Conservation (phyloP, 2,113 vertebrate species). For the Aphelocoma coerulescens region DNA sequence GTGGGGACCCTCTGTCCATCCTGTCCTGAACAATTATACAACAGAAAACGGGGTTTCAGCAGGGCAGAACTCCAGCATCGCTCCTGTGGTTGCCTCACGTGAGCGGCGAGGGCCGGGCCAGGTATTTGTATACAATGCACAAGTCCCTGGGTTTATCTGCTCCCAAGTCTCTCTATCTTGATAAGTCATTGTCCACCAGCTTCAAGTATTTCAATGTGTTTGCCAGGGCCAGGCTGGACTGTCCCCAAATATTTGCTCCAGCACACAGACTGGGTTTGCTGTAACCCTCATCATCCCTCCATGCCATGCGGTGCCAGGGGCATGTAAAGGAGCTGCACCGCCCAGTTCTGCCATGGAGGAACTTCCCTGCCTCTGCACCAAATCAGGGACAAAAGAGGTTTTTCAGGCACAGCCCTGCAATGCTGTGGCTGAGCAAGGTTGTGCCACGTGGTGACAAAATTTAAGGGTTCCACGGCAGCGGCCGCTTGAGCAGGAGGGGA, state of each 20-base stretch:
- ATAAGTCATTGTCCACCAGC: not conserved
- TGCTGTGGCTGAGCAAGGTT: not conserved
- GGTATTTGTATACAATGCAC: slow-evolving; percentile 35
- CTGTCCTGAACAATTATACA: not conserved
- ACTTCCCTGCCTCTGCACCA: not conserved
- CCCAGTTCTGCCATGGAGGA: not conserved
- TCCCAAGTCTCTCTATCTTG: not conserved
- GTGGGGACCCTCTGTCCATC: not conserved
- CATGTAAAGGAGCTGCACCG: not conserved
- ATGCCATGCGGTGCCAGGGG: not conserved
- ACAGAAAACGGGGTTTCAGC: not conserved
- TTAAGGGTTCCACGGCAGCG: not conserved
- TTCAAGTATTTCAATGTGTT: not conserved
- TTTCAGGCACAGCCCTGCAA: not conserved
- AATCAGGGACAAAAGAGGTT: not conserved
- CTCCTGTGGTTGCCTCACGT: rapidly evolving
- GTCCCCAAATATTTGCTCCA: slow-evolving; percentile 15
- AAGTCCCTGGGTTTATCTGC: not conserved
- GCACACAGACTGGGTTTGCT: not conserved
- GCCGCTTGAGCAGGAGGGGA: not conserved
- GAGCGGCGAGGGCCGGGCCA: rapidly evolving
- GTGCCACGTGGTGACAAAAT: not conserved
- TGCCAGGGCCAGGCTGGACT: not conserved
- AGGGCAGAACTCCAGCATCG: not conserved
- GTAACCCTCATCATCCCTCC: rapidly evolving